A percentile compares a stretch with the other conserved stretches of the same genome.
Evolutionary conservation across 2,113 vertebrate genomes (phyloP).

Genomic region (Ictalurus furcatus): DNA sequence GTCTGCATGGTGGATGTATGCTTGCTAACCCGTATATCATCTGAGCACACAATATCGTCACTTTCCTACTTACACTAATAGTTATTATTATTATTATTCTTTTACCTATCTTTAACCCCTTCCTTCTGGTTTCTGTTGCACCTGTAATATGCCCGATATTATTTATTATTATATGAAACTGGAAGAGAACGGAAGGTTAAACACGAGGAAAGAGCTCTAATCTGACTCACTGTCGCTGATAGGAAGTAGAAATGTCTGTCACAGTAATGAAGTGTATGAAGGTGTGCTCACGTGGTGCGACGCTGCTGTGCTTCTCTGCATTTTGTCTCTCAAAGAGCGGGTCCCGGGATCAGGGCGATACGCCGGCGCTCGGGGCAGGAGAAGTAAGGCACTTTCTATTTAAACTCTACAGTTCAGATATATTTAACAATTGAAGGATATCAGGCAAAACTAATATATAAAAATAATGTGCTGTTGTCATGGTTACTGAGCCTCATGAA

Average conservation of each 20-base stretch:
- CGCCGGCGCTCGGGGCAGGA: slow-evolving; percentile 67
- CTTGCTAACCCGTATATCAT: slow-evolving; percentile 42
- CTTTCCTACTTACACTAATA: slow-evolving; percentile 10
- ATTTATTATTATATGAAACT: neutral
- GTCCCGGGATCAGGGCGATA: slow-evolving; percentile 69
- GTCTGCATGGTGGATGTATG: slow-evolving; percentile 13
- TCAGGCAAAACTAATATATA: neutral
- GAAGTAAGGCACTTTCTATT: slow-evolving; percentile 72
- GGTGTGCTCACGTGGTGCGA: slow-evolving; percentile 54
- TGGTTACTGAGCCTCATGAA: neutral
- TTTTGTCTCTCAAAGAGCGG: slow-evolving; percentile 73
- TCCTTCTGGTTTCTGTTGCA: neutral
- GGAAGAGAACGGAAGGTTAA: neutral
- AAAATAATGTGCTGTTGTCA: neutral
- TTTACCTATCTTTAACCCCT: neutral
- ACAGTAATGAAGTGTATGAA: neutral
- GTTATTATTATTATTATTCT: neutral
- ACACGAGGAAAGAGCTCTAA: neutral
- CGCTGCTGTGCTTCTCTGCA: slow-evolving; percentile 59
- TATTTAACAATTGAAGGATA: neutral
- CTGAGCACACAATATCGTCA: slow-evolving; percentile 41
- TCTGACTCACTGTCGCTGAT: neutral
- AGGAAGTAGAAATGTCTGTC: slow-evolving; percentile 22
- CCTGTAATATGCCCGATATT: no score
- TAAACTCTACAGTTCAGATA: slow-evolving; percentile 21